Evolutionary conservation across 2,888 invertebrate genomes (phyloP).

Genomic region (Macrophya alboannulata): DNA sequence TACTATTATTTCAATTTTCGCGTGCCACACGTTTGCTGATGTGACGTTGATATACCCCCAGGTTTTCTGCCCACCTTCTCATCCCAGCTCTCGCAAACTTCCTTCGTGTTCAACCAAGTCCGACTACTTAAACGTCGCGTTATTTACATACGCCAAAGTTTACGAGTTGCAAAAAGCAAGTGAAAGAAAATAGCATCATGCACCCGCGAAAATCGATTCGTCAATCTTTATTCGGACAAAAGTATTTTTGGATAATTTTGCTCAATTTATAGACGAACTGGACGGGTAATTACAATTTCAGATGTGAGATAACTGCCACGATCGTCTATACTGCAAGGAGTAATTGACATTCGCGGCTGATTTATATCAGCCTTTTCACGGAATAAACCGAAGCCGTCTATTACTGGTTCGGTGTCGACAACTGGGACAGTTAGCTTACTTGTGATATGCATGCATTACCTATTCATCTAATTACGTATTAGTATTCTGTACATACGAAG

Average conservation of each 20-base stretch:
- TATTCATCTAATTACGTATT: background rate
- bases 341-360: background rate
- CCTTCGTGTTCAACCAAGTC: constrained; percentile 11
- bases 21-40: constrained; percentile 73
- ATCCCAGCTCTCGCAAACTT: background rate
- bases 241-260: background rate
- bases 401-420: background rate
- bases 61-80: constrained; percentile 32
- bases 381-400: background rate
- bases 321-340: background rate
- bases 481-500: background rate
- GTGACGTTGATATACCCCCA: constrained; percentile 63
- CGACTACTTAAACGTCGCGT: constrained; percentile 4
- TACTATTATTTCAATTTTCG: constrained; percentile 77
- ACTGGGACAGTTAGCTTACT: constrained; percentile 3
- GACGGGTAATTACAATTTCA: background rate
- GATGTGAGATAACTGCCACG: background rate
- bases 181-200: no score
- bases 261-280: background rate
- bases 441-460: background rate
- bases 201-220: background rate
- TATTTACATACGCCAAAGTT: constrained; percentile 5
- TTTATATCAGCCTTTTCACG: background rate
- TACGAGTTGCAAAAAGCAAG: background rate
- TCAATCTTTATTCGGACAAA: background rate